Percentiles rank a stretch among this genome's conserved stretches.
These are phyloP conservation scores for Halictus ligatus DNA, from an alignment of 2,888 invertebrate genomes.

Conservation along the genomic window DNA sequence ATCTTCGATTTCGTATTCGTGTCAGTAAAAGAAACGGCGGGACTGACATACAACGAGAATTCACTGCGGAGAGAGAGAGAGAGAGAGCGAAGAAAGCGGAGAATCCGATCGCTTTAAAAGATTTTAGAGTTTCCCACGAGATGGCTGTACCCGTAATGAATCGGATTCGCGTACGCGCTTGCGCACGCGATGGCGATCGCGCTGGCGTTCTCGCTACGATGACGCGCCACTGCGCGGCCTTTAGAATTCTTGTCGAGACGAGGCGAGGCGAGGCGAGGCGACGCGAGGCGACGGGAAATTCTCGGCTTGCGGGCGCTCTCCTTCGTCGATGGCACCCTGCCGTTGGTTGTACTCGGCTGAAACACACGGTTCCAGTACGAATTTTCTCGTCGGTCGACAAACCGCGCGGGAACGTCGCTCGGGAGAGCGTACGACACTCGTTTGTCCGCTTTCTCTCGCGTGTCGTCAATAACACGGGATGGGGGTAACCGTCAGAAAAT, in stretches of 20 bases:
- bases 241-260: neutral
- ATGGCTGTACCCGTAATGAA: slow-evolving; percentile 54
- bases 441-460: slow-evolving; percentile 44
- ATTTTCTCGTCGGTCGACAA: neutral
- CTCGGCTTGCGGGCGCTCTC: neutral
- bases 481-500: slow-evolving; percentile 32
- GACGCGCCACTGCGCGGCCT: neutral
- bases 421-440: slow-evolving; percentile 30
- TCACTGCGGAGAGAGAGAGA: too few relatives aligned
- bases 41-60: too few relatives aligned
- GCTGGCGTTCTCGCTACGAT: neutral
- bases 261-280: neutral
- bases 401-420: neutral
- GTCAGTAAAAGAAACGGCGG: too few relatives aligned
- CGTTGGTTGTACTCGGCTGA: neutral
- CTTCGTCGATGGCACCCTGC: neutral
- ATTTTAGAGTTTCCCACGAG: slow-evolving; percentile 40
- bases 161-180: too few relatives aligned
- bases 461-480: slow-evolving; percentile 14
- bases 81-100: neutral
- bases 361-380: neutral
- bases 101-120: neutral
- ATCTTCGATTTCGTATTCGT: too few relatives aligned
- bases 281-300: neutral
- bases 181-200: neutral